Conservation (phyloP, 23 tunicate genomes). For the Trididemnum nubilum region DNA sequence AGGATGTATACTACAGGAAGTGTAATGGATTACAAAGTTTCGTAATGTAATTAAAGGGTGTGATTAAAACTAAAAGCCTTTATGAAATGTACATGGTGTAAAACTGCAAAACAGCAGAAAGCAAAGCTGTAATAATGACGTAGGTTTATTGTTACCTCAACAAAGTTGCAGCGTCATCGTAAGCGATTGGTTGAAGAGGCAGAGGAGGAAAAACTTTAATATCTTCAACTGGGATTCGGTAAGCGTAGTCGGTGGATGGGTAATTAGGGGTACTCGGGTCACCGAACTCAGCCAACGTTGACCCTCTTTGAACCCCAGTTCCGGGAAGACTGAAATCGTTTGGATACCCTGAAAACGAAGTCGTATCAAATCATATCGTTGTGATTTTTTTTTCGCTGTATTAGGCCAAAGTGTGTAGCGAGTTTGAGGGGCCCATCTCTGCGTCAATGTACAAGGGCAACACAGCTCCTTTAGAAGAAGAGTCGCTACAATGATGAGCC, state of each 20-base stretch:
- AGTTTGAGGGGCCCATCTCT: not conserved
- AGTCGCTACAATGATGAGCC: no score
- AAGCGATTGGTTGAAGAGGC: conserved; percentile 74
- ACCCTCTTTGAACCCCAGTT: conserved; percentile 77
- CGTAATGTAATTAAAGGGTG: no score
- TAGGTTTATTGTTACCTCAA: conserved; percentile 40
- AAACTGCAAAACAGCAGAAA: no score
- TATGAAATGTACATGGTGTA: no score
- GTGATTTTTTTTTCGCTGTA: not conserved
- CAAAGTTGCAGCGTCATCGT: conserved; percentile 55
- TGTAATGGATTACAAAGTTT: no score
- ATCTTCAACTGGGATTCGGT: conserved; percentile 63
- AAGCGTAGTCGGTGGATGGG: conserved; percentile 54
- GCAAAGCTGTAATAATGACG: no score
- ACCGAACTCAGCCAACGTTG: conserved; percentile 48
- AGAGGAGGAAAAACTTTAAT: conserved; percentile 48
- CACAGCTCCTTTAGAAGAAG: no score
- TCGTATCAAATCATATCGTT: not conserved
- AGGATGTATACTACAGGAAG: no score
- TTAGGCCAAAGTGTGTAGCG: no score
- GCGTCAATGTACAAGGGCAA: no score
- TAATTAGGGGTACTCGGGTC: conserved; percentile 65
- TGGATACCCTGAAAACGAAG: conserved; percentile 60
- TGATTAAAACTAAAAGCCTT: no score
- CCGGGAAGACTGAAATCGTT: conserved; percentile 58